Percentiles rank a stretch among this genome's conserved stretches.
Evolutionary conservation across 2,113 vertebrate genomes (phyloP).

Genomic region (Andinoacara biseriatus): DNA sequence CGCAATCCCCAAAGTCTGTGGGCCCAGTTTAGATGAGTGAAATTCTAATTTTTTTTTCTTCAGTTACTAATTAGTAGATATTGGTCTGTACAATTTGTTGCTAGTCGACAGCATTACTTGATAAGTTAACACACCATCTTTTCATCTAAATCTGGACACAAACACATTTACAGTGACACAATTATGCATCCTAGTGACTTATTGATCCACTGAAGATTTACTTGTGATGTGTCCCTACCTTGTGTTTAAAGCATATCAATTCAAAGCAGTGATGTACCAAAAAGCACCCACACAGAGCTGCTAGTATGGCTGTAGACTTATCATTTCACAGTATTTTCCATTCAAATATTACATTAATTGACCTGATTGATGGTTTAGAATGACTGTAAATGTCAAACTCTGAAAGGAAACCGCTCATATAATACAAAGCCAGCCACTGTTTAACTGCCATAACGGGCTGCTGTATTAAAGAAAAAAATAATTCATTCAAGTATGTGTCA

Average conservation of each 20-base stretch:
- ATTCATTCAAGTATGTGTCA: background rate
- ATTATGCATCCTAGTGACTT: too few relatives aligned
- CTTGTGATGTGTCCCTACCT: background rate
- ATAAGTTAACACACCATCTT: background rate
- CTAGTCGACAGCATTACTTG: background rate
- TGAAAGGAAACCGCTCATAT: constrained; percentile 11
- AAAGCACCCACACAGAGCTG: background rate
- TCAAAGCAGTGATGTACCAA: background rate
- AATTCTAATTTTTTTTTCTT: background rate
- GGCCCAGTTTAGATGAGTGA: background rate
- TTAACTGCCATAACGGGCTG: constrained; percentile 9
- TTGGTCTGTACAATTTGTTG: background rate
- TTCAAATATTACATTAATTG: constrained; percentile 9
- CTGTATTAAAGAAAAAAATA: constrained; percentile 1
- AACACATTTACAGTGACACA: too few relatives aligned
- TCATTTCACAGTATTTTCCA: background rate
- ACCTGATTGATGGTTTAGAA: constrained; percentile 11
- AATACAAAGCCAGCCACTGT: constrained; percentile 16
- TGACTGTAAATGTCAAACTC: constrained; percentile 26
- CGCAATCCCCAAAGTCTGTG: background rate
- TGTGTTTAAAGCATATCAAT: too few relatives aligned
- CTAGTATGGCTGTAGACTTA: too few relatives aligned
- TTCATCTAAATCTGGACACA: too few relatives aligned
- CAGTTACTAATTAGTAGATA: background rate
- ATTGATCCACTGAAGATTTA: background rate